Conservation (phyloP, 2,113 vertebrate species). For the Lycaon pictus region DNA sequence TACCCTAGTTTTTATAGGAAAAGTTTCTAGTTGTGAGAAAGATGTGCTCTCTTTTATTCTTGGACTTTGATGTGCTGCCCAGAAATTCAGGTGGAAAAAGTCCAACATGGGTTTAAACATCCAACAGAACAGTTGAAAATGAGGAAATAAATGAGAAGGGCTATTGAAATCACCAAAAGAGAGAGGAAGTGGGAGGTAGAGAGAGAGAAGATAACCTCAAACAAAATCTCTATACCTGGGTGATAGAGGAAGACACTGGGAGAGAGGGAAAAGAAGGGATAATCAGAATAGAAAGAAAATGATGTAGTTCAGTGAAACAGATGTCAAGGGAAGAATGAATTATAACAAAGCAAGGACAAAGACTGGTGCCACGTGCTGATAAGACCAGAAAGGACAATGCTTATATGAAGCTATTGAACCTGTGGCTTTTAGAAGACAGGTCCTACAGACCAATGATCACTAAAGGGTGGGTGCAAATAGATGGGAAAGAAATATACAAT, state of each 20-base stretch:
- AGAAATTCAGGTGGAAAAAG: constrained; percentile 59
- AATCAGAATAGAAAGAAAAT: neutral
- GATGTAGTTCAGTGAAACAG: neutral
- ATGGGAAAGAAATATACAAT: no score
- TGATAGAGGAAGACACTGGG: neutral
- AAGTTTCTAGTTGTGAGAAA: constrained; percentile 20
- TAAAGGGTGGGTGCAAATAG: neutral
- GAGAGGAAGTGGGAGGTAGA: neutral
- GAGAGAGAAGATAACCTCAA: neutral
- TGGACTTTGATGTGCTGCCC: constrained; percentile 33
- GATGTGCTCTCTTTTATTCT: constrained; percentile 58
- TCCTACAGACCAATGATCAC: neutral
- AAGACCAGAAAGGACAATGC: neutral
- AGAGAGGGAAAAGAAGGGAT: neutral
- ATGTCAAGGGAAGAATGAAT: neutral
- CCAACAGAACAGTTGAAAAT: neutral
- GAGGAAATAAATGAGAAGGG: neutral
- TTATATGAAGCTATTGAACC: neutral
- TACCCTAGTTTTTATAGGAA: neutral
- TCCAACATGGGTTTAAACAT: constrained; percentile 54
- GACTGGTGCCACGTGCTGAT: neutral
- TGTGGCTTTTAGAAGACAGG: neutral
- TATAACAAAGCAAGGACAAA: neutral
- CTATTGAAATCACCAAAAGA: constrained; percentile 12
- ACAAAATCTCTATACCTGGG: constrained; percentile 23